These are phyloP conservation scores for Euschistus heros DNA, from an alignment of 1,140 invertebrate genomes.

Conservation along the genomic window DNA sequence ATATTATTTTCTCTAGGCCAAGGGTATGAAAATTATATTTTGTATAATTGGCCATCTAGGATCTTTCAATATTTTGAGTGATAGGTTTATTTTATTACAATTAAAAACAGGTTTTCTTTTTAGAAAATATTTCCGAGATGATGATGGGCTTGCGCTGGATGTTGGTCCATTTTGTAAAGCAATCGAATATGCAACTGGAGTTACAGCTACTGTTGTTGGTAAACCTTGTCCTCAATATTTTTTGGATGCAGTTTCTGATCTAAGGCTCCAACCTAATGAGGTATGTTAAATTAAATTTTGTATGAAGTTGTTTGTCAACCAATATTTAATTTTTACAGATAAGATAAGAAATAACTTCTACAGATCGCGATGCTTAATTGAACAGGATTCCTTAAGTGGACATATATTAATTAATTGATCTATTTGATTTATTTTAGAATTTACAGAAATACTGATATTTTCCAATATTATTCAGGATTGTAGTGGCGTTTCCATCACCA, in stretches of 20 bases:
- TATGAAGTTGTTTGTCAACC: too few species aligned
- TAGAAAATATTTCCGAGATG: constrained; percentile 63
- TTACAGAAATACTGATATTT: too few species aligned
- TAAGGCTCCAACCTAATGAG: constrained; percentile 24
- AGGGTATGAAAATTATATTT: constrained; percentile 30
- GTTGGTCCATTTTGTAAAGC: constrained; percentile 73
- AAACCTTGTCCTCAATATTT: constrained; percentile 71
- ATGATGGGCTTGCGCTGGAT: constrained; percentile 66
- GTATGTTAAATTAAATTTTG: background rate
- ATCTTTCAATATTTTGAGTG: background rate
- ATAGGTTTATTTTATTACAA: background rate
- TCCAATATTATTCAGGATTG: too few species aligned
- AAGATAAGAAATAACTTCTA: too few species aligned
- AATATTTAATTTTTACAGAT: too few species aligned
- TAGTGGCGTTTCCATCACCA: too few species aligned
- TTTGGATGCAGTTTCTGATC: constrained; percentile 46
- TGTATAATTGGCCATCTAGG: background rate
- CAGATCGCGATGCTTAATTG: too few species aligned
- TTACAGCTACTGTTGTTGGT: constrained; percentile 59
- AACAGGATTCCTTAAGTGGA: too few species aligned
- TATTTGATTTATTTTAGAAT: too few species aligned
- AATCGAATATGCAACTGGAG: constrained; percentile 62
- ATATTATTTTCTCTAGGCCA: constrained; percentile 50
- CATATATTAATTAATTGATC: too few species aligned
- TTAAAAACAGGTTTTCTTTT: constrained; percentile 43